Percentiles rank a stretch among this genome's conserved stretches.
Conservation (phyloP, 2,113 vertebrate species). For the Elephas maximus region DNA sequence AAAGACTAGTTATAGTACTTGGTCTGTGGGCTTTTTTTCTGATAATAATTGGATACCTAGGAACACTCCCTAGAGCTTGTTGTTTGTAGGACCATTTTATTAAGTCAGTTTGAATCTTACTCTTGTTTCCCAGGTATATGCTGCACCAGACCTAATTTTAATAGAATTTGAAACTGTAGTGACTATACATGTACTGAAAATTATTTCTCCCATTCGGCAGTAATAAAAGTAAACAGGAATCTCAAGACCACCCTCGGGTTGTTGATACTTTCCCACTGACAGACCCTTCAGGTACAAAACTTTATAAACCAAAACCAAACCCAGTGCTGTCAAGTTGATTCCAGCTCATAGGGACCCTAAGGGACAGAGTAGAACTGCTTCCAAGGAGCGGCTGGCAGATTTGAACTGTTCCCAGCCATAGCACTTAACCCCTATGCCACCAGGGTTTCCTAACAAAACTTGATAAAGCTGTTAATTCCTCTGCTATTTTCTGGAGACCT, state of each 20-base stretch:
- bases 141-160: background rate
- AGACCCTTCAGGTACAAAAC: too few relatives aligned
- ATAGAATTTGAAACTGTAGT: background rate
- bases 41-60: background rate
- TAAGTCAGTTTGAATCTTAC: background rate
- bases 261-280: background rate
- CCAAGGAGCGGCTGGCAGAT: too few relatives aligned
- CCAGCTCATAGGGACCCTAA: too few relatives aligned
- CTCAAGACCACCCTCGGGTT: background rate
- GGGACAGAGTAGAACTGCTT: too few relatives aligned
- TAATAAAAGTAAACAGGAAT: background rate
- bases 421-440: too few relatives aligned
- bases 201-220: background rate
- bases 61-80: background rate
- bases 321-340: too few relatives aligned
- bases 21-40: background rate
- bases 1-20: rapidly evolving
- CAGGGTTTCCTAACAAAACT: too few relatives aligned
- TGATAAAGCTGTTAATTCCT: rapidly evolving
- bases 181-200: background rate
- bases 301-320: too few relatives aligned
- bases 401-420: too few relatives aligned
- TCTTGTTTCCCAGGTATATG: background rate
- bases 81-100: background rate
- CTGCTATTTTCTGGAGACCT: background rate